Evolutionary conservation across 2,113 vertebrate species (phyloP), one percentile per base, ranked within the genome.

Genomic region (Myxocyprinus asiaticus): DNA sequence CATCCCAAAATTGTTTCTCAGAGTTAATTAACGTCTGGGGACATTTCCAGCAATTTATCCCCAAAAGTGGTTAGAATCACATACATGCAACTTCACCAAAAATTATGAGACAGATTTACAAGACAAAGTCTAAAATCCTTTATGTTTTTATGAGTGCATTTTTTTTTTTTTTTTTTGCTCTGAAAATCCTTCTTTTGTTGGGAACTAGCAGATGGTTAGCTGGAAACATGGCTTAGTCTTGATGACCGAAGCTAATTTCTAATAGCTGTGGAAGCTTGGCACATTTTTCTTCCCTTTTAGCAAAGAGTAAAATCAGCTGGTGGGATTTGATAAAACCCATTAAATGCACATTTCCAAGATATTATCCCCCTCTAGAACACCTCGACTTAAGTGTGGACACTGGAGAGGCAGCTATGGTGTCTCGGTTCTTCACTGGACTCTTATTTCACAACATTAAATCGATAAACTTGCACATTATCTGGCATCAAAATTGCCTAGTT

Each of bases 201-300:
- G 93, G 93, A 93, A 91, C 94, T 94, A 96, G 96, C 97, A 99
- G 96, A 98, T 99, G 96, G 96, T 97, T 95, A 94, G 95, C 95
- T 96, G 96, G 95, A 97, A 96, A 95, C 95, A 93, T 92, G 91
- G 94, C 93, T 95, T 93, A 95, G 95, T 94, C 95, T 86, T 89
- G 84, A 92, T 96, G 96, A 98, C 96, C 96, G 96, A 96, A 95
- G 98, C 97, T 94, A 99, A 98, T 98, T 95, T 96, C 95, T 92
- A 96, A 95, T 95, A 97, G 95, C 94, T 96, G 94, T 96, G 94
- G 94, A 95, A 94, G 95, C 93, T 94, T 94, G 92, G 94, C 94
- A 96, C 94, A 94, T 96, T 95, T 95, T 33, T 33, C 3, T 33
- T 33, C 3, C 22, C 22, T 33, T 94, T 94, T 94, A 94, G 90